Conservation (phyloP, 2,113 vertebrate genomes). For the Siniperca chuatsi region DNA sequence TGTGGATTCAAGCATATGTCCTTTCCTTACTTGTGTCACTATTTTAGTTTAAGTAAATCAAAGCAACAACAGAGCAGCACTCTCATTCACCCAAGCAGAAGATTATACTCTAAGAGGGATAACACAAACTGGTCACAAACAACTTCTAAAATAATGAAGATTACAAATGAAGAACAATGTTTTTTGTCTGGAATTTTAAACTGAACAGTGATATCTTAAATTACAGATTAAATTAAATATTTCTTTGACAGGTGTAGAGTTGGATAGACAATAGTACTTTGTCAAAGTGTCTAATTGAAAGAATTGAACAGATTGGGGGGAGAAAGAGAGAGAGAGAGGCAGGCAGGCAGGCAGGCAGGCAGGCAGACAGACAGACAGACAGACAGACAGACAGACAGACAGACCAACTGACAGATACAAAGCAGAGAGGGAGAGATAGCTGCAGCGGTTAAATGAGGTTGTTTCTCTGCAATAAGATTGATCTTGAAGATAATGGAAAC, state of each 20-base stretch:
- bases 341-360: neutral
- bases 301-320: neutral
- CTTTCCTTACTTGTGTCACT: neutral
- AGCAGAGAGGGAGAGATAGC: neutral
- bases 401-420: conserved; percentile 1
- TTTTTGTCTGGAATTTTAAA: neutral
- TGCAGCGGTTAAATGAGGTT: conserved; percentile 39
- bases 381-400: neutral
- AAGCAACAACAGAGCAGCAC: neutral
- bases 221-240: neutral
- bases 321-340: neutral
- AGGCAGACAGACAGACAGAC: neutral
- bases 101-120: neutral
- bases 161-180: neutral
- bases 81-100: neutral
- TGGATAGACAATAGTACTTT: neutral
- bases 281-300: conserved; percentile 17
- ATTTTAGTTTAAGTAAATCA: neutral
- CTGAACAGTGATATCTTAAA: neutral
- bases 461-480: conserved; percentile 37
- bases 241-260: neutral
- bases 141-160: neutral
- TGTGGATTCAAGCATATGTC: neutral
- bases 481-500: conserved; percentile 54
- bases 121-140: neutral